These are phyloP conservation scores for Diadophis punctatus DNA, from an alignment of 2,113 vertebrate genomes.

Conservation along the genomic window DNA sequence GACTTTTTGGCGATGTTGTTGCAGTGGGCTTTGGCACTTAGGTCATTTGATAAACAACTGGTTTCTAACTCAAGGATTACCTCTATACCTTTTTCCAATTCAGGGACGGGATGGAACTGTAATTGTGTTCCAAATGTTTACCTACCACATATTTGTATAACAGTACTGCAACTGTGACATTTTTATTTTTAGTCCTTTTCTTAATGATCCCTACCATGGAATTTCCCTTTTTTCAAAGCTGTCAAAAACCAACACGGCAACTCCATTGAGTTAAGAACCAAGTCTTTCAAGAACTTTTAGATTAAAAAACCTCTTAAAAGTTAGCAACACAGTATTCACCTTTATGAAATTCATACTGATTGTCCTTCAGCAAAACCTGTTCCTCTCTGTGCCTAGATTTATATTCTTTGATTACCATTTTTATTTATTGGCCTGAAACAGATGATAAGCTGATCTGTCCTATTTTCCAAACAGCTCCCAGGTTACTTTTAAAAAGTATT, in stretches of 20 bases:
- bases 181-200: neutral
- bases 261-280: neutral
- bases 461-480: neutral
- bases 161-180: neutral
- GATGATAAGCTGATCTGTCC: neutral
- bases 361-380: neutral
- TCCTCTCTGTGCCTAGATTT: neutral
- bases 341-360: neutral
- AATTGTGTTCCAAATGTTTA: neutral
- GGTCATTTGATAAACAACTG: too few relatives aligned
- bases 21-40: too few relatives aligned
- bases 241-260: neutral
- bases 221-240: neutral
- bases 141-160: neutral
- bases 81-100: neutral
- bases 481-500: neutral
- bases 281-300: neutral
- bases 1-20: too few relatives aligned
- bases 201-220: neutral
- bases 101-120: neutral
- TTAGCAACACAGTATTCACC: neutral
- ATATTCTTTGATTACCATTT: neutral
- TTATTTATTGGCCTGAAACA: neutral
- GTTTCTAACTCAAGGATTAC: too few relatives aligned
- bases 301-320: neutral